A percentile compares a stretch with the other conserved stretches of the same genome.
phyloP scores from a whole-genome alignment of 2,797 vertebrate species.

The Fundulus diaphanus region DNA sequence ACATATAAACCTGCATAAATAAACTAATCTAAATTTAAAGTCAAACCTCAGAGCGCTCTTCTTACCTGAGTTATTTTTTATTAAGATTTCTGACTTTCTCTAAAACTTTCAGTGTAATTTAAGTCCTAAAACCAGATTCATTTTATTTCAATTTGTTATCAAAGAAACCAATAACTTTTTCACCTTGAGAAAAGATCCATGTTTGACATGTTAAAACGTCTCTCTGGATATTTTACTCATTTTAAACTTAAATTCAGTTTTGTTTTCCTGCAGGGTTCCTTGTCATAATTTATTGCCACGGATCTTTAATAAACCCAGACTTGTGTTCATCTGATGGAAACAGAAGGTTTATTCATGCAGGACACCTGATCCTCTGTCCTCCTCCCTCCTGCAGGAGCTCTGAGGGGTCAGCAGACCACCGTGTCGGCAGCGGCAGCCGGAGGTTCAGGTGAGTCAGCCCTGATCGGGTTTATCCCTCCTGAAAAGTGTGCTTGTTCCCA shows the following conservation, averaged over 20 bases:
- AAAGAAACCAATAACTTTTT: background rate
- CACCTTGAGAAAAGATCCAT: background rate
- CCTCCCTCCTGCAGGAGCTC: constrained; percentile 30
- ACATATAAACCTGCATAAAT: constrained; percentile 58
- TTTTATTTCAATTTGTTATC: background rate
- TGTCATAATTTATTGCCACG: background rate
- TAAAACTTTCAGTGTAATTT: background rate
- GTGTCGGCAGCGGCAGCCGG: constrained; percentile 44
- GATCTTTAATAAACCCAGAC: constrained; percentile 29
- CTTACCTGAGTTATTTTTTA: background rate
- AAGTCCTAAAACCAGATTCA: background rate
- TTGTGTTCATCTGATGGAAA: constrained; percentile 28
- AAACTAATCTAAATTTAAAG: constrained; percentile 1
- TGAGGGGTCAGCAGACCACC: constrained; percentile 60
- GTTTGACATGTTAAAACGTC: too few species aligned
- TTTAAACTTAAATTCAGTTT: too few species aligned
- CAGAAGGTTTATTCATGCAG: constrained; percentile 44
- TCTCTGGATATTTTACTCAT: too few species aligned
- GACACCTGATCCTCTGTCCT: constrained; percentile 44
- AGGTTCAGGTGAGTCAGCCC: constrained; percentile 78
- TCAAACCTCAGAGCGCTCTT: background rate
- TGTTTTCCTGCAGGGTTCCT: background rate
- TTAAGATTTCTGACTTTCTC: background rate
- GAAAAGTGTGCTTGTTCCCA: constrained; percentile 50
- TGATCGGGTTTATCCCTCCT: constrained; percentile 57